Evolutionary conservation across 2,797 vertebrate genomes (phyloP).

Genomic region (Mus minutoides): DNA sequence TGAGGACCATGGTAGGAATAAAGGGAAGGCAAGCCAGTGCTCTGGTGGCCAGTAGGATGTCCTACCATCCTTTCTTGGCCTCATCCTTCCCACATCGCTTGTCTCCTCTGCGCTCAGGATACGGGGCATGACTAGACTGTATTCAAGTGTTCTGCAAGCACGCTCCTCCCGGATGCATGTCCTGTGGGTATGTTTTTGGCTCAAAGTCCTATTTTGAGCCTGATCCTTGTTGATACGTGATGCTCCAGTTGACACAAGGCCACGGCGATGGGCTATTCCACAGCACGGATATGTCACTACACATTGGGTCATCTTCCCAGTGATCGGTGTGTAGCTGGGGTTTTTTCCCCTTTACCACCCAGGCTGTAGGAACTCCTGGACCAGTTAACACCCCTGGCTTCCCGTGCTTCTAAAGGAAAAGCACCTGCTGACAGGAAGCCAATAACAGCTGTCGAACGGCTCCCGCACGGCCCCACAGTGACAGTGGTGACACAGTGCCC

Average conservation of each 20-base stretch:
- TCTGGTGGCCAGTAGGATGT: neutral
- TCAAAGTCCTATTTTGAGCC: constrained; percentile 49
- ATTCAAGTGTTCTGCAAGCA: neutral
- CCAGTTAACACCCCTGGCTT: neutral
- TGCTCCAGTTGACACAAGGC: constrained; percentile 69
- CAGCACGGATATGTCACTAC: constrained; percentile 61
- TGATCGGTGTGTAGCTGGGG: constrained; percentile 51
- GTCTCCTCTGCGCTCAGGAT: neutral
- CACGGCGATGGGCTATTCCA: neutral
- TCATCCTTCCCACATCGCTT: neutral
- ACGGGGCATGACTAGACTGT: fast-evolving
- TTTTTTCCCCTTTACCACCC: constrained; percentile 61
- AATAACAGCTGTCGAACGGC: neutral
- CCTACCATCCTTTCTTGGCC: neutral
- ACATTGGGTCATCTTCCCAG: constrained; percentile 44
- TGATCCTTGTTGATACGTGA: constrained; percentile 79
- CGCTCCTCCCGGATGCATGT: neutral
- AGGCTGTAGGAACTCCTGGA: constrained; percentile 24
- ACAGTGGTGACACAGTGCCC: neutral
- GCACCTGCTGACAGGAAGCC: constrained; percentile 55
- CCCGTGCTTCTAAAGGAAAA: neutral
- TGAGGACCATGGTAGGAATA: neutral
- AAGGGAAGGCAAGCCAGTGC: neutral
- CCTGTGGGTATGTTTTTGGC: constrained; percentile 61
- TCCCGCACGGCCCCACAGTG: neutral